Conservation (phyloP, 37 sponge, comb jelly and placozoan species). For the Chondrilla cf. caribensis region DNA sequence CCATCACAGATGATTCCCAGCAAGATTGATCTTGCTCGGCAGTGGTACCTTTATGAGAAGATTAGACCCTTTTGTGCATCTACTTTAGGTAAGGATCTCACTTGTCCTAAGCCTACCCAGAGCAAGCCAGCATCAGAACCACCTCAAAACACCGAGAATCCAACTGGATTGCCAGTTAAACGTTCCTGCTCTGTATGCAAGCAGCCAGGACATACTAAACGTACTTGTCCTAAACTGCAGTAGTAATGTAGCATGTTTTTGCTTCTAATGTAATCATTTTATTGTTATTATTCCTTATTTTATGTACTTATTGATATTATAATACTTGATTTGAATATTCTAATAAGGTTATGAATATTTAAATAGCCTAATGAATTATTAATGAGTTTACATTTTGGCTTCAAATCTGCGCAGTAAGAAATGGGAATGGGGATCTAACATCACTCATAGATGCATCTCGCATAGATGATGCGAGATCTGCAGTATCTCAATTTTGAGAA, state of each 20-base stretch:
- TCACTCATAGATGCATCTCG: neutral
- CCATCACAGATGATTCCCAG: neutral
- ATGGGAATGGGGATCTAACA: neutral
- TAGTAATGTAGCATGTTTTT: neutral
- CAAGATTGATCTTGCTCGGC: neutral
- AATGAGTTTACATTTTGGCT: neutral
- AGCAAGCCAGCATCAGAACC: neutral
- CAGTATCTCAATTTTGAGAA: neutral
- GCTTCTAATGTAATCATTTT: neutral
- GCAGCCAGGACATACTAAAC: conserved; percentile 60
- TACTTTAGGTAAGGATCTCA: neutral
- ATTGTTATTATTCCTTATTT: neutral
- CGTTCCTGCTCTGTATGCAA: conserved; percentile 54
- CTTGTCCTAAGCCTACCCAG: conserved; percentile 4
- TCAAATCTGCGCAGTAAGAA: neutral
- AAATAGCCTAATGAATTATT: neutral
- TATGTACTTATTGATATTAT: too few species aligned
- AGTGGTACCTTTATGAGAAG: conserved; percentile 19
- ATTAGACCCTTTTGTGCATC: conserved; percentile 11
- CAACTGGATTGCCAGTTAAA: neutral
- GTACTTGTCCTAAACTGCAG: conserved; percentile 48
- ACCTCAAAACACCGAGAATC: neutral
- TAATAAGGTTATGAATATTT: neutral
- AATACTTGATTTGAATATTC: neutral
- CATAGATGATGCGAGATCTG: neutral